phyloP scores from a whole-genome alignment of 1,140 invertebrate species.

The Drosophila arizonae region DNA sequence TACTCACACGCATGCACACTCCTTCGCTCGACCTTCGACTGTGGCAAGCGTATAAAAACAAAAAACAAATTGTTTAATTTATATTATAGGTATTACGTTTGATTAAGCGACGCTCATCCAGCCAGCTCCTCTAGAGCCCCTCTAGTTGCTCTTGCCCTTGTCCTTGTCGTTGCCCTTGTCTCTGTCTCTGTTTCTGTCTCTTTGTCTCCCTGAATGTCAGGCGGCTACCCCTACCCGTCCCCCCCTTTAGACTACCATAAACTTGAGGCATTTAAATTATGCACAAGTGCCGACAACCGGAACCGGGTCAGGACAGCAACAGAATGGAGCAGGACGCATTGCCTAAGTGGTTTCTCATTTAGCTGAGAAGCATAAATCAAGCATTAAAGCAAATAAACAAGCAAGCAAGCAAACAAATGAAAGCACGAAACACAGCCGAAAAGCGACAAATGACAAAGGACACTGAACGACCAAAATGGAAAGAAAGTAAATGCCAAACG shows the following conservation, averaged over 20 bases:
- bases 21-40: background rate
- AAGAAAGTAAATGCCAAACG: no score
- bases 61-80: slow-evolving; percentile 55
- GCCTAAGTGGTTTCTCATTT: slow-evolving; percentile 68
- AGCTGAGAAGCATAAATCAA: slow-evolving; percentile 70
- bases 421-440: background rate
- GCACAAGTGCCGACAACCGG: slow-evolving; percentile 47
- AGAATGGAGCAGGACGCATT: slow-evolving; percentile 41
- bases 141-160: no score
- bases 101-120: slow-evolving; percentile 40
- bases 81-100: slow-evolving; percentile 56
- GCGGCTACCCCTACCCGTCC: no score
- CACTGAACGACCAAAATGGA: background rate
- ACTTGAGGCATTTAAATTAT: slow-evolving; percentile 51
- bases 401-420: slow-evolving; percentile 33
- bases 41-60: slow-evolving; percentile 12
- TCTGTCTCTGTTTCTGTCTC: background rate
- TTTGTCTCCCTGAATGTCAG: no score
- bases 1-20: background rate
- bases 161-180: no score
- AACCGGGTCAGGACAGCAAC: slow-evolving; percentile 40
- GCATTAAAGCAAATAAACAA: slow-evolving; percentile 55
- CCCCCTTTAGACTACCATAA: background rate
- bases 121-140: background rate
- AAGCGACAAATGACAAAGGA: slow-evolving; percentile 1